These are phyloP conservation scores for Benitochromis conjunctus DNA, from an alignment of 2,113 vertebrate species.

Conservation along the genomic window DNA sequence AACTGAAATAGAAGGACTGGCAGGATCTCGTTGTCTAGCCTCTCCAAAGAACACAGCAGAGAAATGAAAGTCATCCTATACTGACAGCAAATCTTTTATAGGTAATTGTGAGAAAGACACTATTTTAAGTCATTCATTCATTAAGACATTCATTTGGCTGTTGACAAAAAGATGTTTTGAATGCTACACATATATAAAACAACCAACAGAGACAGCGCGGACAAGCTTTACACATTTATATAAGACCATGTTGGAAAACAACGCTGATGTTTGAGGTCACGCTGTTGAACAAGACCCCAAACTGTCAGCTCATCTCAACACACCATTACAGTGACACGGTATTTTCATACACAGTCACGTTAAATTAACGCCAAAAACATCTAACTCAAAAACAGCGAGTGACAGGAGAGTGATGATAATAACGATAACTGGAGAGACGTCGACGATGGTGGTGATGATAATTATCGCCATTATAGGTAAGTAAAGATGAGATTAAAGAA, in stretches of 20 bases:
- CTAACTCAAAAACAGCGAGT: not conserved
- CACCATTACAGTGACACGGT: not conserved
- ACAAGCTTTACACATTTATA: not conserved
- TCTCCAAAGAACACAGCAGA: not conserved
- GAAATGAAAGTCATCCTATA: not conserved
- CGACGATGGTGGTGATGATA: not conserved
- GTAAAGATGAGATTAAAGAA: not conserved
- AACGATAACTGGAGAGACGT: not conserved
- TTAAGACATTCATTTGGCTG: not conserved
- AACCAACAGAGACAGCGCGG: not conserved
- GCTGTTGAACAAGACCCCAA: slow-evolving; percentile 39
- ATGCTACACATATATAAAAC: not conserved
- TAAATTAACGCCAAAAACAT: not conserved
- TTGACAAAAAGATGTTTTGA: not conserved
- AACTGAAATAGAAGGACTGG: not conserved
- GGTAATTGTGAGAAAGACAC: not conserved
- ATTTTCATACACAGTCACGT: not conserved
- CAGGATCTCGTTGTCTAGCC: not conserved
- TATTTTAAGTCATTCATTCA: not conserved
- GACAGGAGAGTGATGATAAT: not conserved
- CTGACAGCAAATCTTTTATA: not conserved
- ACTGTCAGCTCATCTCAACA: slow-evolving; percentile 49
- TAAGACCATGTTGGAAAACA: not conserved
- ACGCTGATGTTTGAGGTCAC: slow-evolving; percentile 25
- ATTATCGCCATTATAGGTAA: not conserved